Percentiles rank a stretch among this genome's conserved stretches.
Evolutionary conservation across 2,113 vertebrate species (phyloP).

Genomic region (Serinus canaria): DNA sequence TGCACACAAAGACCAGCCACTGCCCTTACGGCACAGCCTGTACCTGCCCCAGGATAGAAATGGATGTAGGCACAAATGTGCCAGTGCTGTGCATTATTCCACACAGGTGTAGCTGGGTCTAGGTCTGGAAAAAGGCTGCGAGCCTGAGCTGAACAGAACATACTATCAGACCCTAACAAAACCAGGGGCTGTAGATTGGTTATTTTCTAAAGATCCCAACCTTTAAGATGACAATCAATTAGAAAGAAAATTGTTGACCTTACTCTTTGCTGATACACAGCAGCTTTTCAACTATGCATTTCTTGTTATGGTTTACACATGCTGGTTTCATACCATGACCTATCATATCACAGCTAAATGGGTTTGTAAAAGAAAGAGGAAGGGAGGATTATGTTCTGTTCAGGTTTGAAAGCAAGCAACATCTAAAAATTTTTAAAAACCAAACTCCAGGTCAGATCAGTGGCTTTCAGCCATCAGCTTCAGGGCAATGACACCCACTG

Average conservation of each 20-base stretch:
- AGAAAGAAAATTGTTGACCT: background rate
- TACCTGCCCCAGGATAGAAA: accelerated
- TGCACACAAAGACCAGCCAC: accelerated
- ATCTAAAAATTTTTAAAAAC: background rate
- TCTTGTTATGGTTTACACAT: background rate
- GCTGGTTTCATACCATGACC: background rate
- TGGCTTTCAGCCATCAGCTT: background rate
- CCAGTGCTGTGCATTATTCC: background rate
- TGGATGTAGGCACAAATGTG: background rate
- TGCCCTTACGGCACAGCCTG: background rate
- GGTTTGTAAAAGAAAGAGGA: background rate
- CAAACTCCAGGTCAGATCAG: background rate
- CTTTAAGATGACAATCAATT: background rate
- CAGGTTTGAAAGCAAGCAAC: background rate
- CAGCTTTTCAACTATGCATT: background rate
- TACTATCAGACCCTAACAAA: background rate
- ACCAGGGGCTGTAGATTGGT: background rate
- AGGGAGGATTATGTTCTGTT: background rate
- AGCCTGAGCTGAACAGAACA: background rate
- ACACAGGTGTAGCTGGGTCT: background rate
- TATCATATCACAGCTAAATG: background rate
- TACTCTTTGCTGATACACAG: background rate
- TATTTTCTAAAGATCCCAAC: background rate
- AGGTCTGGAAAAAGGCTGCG: background rate
- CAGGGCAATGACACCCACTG: background rate